phyloP scores from a whole-genome alignment of 2,113 vertebrate species.

The Platysternon megacephalum region DNA sequence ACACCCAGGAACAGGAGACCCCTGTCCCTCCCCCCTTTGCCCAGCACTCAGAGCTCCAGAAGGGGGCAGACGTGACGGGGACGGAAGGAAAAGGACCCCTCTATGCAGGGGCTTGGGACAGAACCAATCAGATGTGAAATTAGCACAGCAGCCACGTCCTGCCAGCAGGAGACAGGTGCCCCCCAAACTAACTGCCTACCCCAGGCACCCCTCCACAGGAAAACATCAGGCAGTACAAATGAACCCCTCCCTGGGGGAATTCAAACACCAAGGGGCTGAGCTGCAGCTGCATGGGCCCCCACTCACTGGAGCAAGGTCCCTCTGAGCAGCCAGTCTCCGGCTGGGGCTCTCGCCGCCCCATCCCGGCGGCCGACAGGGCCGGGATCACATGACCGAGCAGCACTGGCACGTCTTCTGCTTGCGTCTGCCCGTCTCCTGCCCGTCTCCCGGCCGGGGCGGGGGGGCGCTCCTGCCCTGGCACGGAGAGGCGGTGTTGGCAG shows the following conservation, averaged over 20 bases:
- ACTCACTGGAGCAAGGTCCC: neutral
- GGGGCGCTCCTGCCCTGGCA: neutral
- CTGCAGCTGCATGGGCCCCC: neutral
- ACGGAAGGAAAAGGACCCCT: neutral
- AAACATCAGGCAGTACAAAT: neutral
- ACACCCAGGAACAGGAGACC: neutral
- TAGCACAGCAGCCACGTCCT: neutral
- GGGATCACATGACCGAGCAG: conserved; percentile 72
- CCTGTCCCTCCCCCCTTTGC: neutral
- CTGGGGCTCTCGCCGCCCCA: neutral
- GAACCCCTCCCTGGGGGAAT: neutral
- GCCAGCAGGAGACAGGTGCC: neutral
- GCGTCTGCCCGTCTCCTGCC: conserved; percentile 11
- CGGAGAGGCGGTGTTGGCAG: conserved; percentile 34
- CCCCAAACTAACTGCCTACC: neutral
- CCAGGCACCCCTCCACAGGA: neutral
- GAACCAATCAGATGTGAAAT: neutral
- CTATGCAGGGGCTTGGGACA: no score
- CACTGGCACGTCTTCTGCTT: conserved; percentile 78
- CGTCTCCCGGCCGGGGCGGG: neutral
- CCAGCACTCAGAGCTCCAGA: neutral
- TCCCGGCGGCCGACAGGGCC: neutral
- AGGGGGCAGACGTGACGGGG: neutral
- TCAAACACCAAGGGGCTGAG: neutral
- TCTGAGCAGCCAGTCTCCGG: neutral